Percentiles rank a stretch among this genome's conserved stretches.
Evolutionary conservation across 2,797 vertebrate genomes (phyloP).

Genomic region (Syndactyla subalaris): DNA sequence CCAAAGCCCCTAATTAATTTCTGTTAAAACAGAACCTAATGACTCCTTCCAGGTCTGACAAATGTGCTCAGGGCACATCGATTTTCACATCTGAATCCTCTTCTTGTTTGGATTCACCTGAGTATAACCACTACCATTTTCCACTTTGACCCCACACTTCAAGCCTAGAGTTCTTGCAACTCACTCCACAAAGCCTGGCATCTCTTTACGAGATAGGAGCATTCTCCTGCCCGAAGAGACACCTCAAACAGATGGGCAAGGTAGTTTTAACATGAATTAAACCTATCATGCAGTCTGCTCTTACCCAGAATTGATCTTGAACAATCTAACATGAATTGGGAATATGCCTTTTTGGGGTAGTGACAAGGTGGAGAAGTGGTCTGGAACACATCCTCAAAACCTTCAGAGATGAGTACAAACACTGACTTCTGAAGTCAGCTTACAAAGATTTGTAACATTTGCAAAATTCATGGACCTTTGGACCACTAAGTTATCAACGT

Average conservation of each 20-base stretch:
- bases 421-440: not conserved
- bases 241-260: not conserved
- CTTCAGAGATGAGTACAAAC: not conserved
- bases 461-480: not conserved
- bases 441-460: accelerated
- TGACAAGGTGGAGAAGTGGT: not conserved
- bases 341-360: not conserved
- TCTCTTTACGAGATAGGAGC: not conserved
- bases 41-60: not conserved
- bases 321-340: not conserved
- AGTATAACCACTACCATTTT: not conserved
- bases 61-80: not conserved
- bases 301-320: not conserved
- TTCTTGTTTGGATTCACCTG: not conserved
- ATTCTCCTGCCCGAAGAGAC: not conserved
- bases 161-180: not conserved
- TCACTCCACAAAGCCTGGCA: not conserved
- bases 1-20: not conserved
- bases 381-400: not conserved
- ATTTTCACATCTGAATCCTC: not conserved
- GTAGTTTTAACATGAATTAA: not conserved
- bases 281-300: not conserved
- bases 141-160: not conserved
- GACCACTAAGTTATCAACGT: not conserved
- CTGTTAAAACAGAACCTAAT: not conserved